Base-by-base conservation (phyloP, 2,888 invertebrate genomes). In the Acronicta aceris region DNA sequence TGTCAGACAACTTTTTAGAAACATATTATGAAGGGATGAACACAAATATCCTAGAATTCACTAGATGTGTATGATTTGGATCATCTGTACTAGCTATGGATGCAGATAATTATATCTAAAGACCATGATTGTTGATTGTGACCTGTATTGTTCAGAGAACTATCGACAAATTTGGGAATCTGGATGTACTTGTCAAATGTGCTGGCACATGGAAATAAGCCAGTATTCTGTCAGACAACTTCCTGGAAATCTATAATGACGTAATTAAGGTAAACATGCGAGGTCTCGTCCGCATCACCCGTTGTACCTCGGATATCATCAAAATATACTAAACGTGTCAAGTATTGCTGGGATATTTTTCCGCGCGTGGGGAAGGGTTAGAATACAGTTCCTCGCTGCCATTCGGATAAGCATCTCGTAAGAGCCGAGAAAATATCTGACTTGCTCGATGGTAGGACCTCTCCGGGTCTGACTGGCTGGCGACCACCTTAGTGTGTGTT, bases 41-140 rank as follows among this genome's bases (percentile, higher is more conserved):
- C 6, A 66, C 63, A 0, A 85, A 85, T 53, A 43, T 85, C 0
- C n/a, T n/a, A n/a, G n/a, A n/a, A n/a, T n/a, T n/a, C n/a, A n/a
- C 5, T 64, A 77, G n/a, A 43, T 78, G 36, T 85, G 85, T 21
- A 56, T 69, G 6, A 56, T 16, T 52, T 3, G 83, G 83, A 1
- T 57, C 56, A 1, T 55, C 66, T 36, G 71, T 79, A 0, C 63
- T 83, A 0, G 21, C 73, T 5, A 76, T 87, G 21, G 66, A 55
- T 51, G 84, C 82, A 5, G 86, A 87, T 41, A n/a, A n/a, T n/a
- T n/a, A 41, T 88, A 0, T 45, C 78, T n/a, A 77, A 81, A 4
- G 82, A 85, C 1, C 70, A 74, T 3, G 80, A 83, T n/a, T 48
- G 66, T 61, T 3, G 74, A 79, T n/a, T n/a, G n/a, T n/a, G n/a